Conservation (phyloP, 1,140 invertebrate genomes). For the Ladona fulva region DNA sequence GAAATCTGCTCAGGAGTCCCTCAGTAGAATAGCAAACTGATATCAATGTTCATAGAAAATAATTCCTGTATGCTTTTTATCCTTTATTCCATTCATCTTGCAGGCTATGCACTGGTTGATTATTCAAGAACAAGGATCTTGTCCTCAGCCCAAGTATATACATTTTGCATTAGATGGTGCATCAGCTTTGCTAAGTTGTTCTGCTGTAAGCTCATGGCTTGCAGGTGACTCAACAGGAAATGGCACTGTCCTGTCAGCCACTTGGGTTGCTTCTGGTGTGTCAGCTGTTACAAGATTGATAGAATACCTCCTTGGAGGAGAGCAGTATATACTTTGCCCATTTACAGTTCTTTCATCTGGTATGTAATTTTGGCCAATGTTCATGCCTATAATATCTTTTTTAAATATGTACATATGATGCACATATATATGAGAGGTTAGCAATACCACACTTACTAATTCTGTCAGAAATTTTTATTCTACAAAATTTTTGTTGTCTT, state of each 20-base stretch:
- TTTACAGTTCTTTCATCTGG: neutral
- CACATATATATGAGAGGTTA: too few relatives aligned
- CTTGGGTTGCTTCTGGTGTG: slow-evolving; percentile 41
- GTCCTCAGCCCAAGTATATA: neutral
- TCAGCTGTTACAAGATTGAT: slow-evolving; percentile 34
- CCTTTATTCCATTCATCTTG: neutral
- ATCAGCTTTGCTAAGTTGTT: neutral
- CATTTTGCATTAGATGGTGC: neutral
- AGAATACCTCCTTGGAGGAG: slow-evolving; percentile 16
- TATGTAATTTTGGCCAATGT: neutral
- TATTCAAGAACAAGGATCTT: neutral
- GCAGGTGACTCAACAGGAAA: neutral
- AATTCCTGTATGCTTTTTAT: too few relatives aligned
- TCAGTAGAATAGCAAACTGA: too few relatives aligned
- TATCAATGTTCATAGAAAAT: too few relatives aligned
- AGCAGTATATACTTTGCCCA: neutral
- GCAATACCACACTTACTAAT: too few relatives aligned
- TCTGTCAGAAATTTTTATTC: too few relatives aligned
- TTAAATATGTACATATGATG: too few relatives aligned
- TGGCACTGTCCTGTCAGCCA: neutral
- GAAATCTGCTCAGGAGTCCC: too few relatives aligned
- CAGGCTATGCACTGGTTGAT: slow-evolving; percentile 19
- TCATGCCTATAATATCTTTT: too few relatives aligned
- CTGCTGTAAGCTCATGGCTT: neutral
- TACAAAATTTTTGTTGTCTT: too few relatives aligned